Conservation (phyloP, 2,797 vertebrate species). For the Rhinichthys osculus region DNA sequence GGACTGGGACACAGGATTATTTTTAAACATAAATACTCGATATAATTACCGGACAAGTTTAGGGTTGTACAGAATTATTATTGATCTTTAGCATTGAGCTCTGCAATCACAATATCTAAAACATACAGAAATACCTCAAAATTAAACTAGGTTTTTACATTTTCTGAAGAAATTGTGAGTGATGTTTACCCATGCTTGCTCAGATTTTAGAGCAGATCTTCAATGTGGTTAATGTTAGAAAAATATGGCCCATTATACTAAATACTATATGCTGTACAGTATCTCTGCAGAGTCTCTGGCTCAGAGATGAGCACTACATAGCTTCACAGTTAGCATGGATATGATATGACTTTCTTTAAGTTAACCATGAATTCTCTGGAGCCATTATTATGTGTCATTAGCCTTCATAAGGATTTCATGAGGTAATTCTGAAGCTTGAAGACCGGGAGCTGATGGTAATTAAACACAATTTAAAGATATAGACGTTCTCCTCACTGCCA, state of each 20-base stretch:
- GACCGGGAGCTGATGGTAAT: slow-evolving; percentile 56
- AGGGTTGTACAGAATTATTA: background rate
- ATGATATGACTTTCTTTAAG: slow-evolving; percentile 42
- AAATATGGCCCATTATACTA: background rate
- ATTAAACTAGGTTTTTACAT: background rate
- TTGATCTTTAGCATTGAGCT: background rate
- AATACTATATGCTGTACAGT: background rate
- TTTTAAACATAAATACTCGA: background rate
- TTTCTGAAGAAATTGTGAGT: background rate
- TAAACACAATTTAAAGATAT: slow-evolving; percentile 55
- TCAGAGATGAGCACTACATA: slow-evolving; percentile 57
- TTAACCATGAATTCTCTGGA: slow-evolving; percentile 58
- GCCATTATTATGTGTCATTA: slow-evolving; percentile 69
- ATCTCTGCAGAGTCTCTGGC: background rate
- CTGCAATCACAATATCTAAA: background rate
- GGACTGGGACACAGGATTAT: background rate
- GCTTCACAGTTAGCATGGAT: slow-evolving; percentile 50
- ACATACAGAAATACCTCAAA: background rate
- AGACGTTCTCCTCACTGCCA: slow-evolving; percentile 50
- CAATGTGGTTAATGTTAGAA: background rate
- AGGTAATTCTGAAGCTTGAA: slow-evolving; percentile 54
- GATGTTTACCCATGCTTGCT: background rate
- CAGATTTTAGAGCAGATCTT: background rate
- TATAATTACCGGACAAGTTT: background rate
- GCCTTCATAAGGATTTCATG: slow-evolving; percentile 71